Evolutionary conservation across 2,797 vertebrate genomes (phyloP).

Genomic region (Hypotaenidia okinawae): DNA sequence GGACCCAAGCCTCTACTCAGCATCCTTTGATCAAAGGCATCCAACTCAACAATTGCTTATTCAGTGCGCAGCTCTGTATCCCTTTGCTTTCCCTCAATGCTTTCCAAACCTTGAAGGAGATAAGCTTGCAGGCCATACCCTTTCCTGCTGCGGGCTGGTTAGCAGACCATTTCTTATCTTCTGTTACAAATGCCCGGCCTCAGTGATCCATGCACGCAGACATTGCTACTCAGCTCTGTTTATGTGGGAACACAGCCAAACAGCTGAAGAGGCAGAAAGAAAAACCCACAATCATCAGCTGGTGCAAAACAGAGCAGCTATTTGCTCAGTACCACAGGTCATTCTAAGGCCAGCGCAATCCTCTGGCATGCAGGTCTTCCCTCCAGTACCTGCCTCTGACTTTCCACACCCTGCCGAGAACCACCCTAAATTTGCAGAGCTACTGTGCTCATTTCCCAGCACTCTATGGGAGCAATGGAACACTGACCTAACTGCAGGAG

Average conservation of each 20-base stretch:
- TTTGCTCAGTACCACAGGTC: background rate
- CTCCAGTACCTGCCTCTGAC: background rate
- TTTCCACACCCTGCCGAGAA: background rate
- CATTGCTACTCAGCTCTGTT: background rate
- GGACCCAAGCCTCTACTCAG: background rate
- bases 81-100: background rate
- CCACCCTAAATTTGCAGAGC: background rate
- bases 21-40: background rate
- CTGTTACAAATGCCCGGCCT: background rate
- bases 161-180: background rate
- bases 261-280: background rate
- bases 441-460: background rate
- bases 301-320: background rate
- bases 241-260: constrained; percentile 26
- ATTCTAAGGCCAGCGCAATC: background rate
- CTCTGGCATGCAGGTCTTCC: background rate
- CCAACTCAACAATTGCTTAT: background rate
- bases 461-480: too few species aligned
- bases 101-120: background rate
- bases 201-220: background rate
- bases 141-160: background rate
- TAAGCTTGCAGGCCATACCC: background rate
- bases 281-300: constrained; percentile 12
- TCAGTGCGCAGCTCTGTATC: background rate
- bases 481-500: background rate